Evolutionary conservation across 2,888 invertebrate genomes (phyloP), one percentile per base, ranked within the genome.

Genomic region (Sepioteuthis lessoniana): DNA sequence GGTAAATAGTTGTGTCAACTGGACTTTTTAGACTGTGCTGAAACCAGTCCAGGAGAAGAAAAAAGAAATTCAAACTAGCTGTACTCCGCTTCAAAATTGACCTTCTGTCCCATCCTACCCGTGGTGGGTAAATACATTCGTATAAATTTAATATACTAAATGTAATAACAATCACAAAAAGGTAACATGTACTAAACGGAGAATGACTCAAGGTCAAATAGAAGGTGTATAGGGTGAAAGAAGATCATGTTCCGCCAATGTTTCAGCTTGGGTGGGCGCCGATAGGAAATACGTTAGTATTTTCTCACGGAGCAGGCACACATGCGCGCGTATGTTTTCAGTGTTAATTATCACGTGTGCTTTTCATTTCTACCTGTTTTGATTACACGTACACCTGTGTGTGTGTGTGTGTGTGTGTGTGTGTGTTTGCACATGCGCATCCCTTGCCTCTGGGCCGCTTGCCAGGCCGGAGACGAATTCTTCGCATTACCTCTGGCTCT

Each of bases 201-300:
- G 91, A 25, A 93, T 94, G 37, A 42, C 55, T 25, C 91, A 93
- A 35, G 93, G 91, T 91, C 94, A 94, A n/a, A 60, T n/a, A 35
- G 76, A 76, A 21, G n/a, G 19, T 76, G n/a, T 8, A 3, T 2
- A 13, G 16, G 16, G 16, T 1, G n/a, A 35, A 76, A 13, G n/a
- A n/a, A 76, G 76, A 76, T 76, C 76, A 76, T 76, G 76, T 35
- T 76, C n/a, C 76, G 76, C 76, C 76, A 76, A 19, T 35, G n/a
- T 76, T 76, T n/a, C 19, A 60, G 7, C 31, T 31, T 7, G 60
- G 60, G 31, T 5, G 60, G n/a, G 76, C 16, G 76, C 13, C n/a
- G 76, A 31, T 31, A 60, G 31, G 60, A 60, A 60, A 31, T 60
- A 60, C 60, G 60, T 10, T 25, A 60, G 31, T 76, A 35, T 76